phyloP scores from a whole-genome alignment of 1,140 invertebrate genomes.

The Palaemon carinicauda region DNA sequence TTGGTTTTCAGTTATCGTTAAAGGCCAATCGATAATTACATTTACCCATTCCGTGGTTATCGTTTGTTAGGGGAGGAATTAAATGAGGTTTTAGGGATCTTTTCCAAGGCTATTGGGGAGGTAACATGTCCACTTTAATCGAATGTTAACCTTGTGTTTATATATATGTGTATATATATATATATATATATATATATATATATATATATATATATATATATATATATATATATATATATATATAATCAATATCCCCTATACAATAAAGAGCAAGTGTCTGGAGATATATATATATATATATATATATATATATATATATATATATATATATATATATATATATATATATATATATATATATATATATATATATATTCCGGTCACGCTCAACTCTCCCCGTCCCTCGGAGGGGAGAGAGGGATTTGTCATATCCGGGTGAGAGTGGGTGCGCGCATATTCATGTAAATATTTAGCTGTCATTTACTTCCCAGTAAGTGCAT shows the following conservation, averaged over 20 bases:
- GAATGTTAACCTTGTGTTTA: not conserved
- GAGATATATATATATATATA: not conserved
- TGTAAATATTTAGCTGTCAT: no score
- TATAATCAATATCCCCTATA: no score
- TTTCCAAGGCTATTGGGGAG: no score
- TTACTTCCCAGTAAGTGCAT: no score
- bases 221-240: not conserved
- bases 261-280: no score
- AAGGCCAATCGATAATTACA: conserved; percentile 45
- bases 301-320: not conserved
- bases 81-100: not conserved
- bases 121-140: no score
- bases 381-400: no score
- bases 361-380: not conserved
- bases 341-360: not conserved
- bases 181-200: not conserved
- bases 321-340: not conserved
- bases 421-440: no score
- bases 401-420: no score
- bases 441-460: no score
- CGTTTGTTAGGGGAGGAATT: not conserved
- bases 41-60: conserved; percentile 38
- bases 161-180: not conserved
- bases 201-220: not conserved
- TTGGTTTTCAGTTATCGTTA: conserved; percentile 51